phyloP scores from a whole-genome alignment of 2,888 invertebrate species.

The Cenopis cana region DNA sequence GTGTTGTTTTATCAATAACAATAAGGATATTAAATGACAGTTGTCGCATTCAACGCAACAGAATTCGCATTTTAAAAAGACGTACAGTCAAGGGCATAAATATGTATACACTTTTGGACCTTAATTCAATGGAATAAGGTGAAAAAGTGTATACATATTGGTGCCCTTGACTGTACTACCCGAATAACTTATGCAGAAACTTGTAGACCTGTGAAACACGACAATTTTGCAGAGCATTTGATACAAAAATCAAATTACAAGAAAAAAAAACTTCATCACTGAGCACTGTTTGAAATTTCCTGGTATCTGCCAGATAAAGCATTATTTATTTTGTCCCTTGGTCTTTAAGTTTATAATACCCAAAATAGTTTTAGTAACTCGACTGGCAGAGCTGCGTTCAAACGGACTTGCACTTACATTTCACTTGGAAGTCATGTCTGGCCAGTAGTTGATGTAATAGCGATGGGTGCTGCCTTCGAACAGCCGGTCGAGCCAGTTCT shows the following conservation, averaged over 20 bases:
- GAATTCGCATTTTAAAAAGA: no score
- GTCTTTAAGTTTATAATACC: neutral
- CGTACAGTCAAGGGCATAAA: no score
- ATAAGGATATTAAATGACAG: no score
- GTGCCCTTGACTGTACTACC: no score
- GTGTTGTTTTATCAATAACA: no score
- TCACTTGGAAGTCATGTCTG: slow-evolving; percentile 95
- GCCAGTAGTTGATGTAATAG: slow-evolving; percentile 99
- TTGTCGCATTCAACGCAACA: no score
- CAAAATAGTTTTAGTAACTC: neutral
- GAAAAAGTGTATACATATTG: no score
- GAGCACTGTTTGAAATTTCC: neutral
- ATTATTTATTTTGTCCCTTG: no score
- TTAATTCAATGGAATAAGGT: no score
- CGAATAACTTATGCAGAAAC: neutral
- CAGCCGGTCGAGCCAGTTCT: slow-evolving; percentile 98
- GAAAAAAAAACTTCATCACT: neutral
- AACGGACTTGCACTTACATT: slow-evolving; percentile 16
- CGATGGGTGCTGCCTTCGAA: slow-evolving; percentile 98
- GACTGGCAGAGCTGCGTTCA: neutral
- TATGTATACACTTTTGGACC: no score
- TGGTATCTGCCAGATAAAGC: neutral
- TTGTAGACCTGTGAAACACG: neutral
- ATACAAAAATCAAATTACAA: neutral
- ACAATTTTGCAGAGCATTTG: neutral